Conservation (phyloP, 2,888 invertebrate genomes). For the Lapara coniferarum region DNA sequence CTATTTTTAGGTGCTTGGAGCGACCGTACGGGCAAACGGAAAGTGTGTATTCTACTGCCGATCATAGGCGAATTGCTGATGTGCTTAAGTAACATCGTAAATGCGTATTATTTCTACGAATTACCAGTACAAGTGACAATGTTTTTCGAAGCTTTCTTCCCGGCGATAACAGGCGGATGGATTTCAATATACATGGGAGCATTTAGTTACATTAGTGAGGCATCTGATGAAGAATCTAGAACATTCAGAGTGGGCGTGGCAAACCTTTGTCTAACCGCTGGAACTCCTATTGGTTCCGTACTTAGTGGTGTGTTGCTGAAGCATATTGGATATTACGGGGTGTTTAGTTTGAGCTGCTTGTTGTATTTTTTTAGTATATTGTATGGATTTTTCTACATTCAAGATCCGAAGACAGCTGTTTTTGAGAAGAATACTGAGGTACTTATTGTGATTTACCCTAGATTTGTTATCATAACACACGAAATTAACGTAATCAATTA, state of each 20-base stretch:
- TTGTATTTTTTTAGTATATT: conserved; percentile 70
- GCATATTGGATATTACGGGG: conserved; percentile 78
- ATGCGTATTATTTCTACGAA: conserved; percentile 81
- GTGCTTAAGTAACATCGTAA: conserved; percentile 76
- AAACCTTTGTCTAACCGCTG: conserved; percentile 71
- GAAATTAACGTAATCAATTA: neutral
- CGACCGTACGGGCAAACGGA: conserved; percentile 81
- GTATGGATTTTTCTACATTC: conserved; percentile 72
- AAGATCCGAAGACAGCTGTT: conserved; percentile 59
- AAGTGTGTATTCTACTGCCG: conserved; percentile 83
- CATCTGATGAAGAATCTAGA: conserved; percentile 80
- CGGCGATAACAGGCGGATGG: conserved; percentile 82
- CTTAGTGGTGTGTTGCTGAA: conserved; percentile 71
- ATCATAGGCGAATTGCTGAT: conserved; percentile 79
- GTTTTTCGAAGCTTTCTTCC: conserved; percentile 79
- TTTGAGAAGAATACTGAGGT: conserved; percentile 51
- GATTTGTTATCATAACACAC: neutral
- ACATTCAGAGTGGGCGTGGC: conserved; percentile 85
- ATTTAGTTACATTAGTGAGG: conserved; percentile 85
- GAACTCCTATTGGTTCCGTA: conserved; percentile 70
- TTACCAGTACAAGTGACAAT: conserved; percentile 79
- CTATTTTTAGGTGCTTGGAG: conserved; percentile 85
- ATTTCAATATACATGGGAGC: conserved; percentile 82
- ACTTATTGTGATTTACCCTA: conserved; percentile 27
- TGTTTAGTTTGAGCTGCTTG: conserved; percentile 69